Base-by-base conservation (phyloP, 2,797 vertebrate species). In the Buceros bicornis region DNA sequence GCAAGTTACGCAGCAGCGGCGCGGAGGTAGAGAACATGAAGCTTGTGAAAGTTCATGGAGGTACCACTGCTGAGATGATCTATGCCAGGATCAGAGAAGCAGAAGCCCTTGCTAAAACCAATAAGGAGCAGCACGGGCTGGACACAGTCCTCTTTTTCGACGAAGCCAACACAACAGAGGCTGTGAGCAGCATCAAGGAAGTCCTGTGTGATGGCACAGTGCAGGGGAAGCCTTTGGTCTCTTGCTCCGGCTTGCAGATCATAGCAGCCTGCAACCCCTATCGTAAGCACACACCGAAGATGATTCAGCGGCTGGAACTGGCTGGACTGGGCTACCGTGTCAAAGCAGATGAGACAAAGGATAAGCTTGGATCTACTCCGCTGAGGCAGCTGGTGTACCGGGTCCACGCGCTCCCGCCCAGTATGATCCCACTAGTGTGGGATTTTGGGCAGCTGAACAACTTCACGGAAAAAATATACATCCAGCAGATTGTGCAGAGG, bases 221-320 rank as follows among this genome's bases (percentile, higher is more conserved):
- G 45, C 96, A 98, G 20, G 99, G 99, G 43, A 31, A 98, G 83
- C 91, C 89, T 43, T 96, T 99, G 93, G 82, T 8, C 42, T 13
- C 90, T 1, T 24, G 89, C 92, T 98, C 97, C 8, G 99, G 99
- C 60, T 91, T 99, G 83, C 97, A 98, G 89, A 98, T 99, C 86
- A 99, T 99, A 33, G 99, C 99, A 5, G 99, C 99, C 74, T 99
- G 99, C 97, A 99, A 99, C 91, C 99, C 99, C 8, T 99, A 99
- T 78, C 97, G 99, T 31, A 99, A 99, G 86, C 99, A 99, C 97
- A 98, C 99, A 0, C 98, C 98, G 57, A 96, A 98, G 91, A 99
- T 99, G 99, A 99, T 99, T 95, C 87, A 97, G 11, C 99, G 98
- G 79, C 93, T 99, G 95, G 99, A 99, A 92, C 97, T 98, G 5